phyloP scores from a whole-genome alignment of 2,797 vertebrate genomes.

The Enteromius radiatus region DNA sequence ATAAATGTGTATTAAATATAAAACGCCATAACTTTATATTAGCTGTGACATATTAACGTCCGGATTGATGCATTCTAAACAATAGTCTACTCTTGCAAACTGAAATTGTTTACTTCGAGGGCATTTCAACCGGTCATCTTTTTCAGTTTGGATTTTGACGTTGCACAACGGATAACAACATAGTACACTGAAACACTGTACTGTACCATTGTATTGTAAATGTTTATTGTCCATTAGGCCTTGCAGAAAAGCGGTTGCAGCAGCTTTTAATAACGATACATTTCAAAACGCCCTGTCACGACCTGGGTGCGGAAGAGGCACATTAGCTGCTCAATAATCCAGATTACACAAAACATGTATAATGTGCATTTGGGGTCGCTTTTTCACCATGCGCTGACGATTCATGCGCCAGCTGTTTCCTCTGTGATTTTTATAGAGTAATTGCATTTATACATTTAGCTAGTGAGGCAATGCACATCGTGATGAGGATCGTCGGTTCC shows the following conservation, averaged over 20 bases:
- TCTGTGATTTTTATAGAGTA: neutral
- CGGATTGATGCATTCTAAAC: neutral
- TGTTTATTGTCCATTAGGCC: neutral
- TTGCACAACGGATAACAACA: neutral
- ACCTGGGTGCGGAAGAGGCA: conserved; percentile 15
- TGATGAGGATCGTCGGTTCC: neutral
- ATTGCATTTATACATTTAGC: conserved; percentile 27
- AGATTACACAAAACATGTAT: neutral
- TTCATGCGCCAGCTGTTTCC: conserved; percentile 19
- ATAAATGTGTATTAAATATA: neutral
- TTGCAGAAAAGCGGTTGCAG: neutral
- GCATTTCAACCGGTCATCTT: neutral
- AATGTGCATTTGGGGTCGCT: neutral
- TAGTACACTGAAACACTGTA: neutral
- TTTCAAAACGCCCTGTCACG: conserved; percentile 30
- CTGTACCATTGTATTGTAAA: neutral
- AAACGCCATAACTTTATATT: neutral
- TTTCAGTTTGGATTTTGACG: conserved; percentile 1
- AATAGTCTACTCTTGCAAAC: neutral
- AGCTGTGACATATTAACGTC: neutral
- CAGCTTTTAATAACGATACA: neutral
- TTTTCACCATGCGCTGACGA: neutral
- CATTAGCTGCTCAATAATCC: neutral
- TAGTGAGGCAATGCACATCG: neutral
- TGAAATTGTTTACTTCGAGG: neutral